phyloP scores from a whole-genome alignment of 2,113 vertebrate species.

The Procavia capensis region DNA sequence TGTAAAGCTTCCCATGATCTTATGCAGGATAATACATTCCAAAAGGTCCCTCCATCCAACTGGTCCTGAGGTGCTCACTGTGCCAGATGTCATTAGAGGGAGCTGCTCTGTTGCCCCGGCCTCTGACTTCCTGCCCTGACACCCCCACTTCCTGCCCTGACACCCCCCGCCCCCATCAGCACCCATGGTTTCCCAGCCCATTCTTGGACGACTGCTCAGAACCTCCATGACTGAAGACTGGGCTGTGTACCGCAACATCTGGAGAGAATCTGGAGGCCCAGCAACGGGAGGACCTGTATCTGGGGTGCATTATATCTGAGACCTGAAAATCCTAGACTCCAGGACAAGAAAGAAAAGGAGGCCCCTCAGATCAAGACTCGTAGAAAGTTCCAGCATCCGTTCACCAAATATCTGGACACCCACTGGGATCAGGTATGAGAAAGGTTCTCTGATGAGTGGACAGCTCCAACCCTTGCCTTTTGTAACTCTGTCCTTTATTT shows the following conservation, averaged over 20 bases:
- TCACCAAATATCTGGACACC: background rate
- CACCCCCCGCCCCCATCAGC: background rate
- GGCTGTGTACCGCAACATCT: background rate
- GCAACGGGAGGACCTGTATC: background rate
- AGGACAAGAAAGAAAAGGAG: background rate
- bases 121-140: background rate
- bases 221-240: background rate
- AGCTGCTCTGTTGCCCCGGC: background rate
- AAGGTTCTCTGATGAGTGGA: background rate
- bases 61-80: background rate
- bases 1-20: background rate
- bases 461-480: no score
- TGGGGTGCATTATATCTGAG: background rate
- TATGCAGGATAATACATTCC: background rate
- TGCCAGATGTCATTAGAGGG: background rate
- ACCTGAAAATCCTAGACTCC: fast-evolving
- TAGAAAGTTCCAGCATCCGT: background rate
- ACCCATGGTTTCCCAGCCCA: no score
- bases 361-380: background rate
- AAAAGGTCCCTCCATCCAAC: background rate
- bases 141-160: background rate
- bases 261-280: background rate
- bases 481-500: background rate
- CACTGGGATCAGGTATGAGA: background rate
- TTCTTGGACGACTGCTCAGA: background rate